Evolutionary conservation across 2,797 vertebrate genomes (phyloP).

Genomic region (Macropodus opercularis): DNA sequence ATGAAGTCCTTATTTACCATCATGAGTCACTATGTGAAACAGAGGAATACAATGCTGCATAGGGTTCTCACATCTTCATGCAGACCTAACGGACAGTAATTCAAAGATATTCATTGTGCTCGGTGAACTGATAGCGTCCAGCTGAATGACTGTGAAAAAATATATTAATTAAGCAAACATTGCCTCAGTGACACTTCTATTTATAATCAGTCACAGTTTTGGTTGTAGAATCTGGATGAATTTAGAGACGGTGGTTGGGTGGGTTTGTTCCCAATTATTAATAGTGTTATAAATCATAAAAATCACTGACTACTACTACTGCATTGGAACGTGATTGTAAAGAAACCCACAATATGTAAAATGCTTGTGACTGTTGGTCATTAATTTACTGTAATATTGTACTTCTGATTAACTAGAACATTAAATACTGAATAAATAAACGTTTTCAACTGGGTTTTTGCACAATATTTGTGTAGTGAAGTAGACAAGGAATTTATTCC

Average conservation of each 20-base stretch:
- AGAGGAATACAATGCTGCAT: constrained; percentile 4
- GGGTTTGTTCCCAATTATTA: constrained; percentile 3
- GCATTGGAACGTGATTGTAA: background rate
- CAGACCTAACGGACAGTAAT: too few species aligned
- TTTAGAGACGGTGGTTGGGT: rapidly evolving
- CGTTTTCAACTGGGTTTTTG: too few species aligned
- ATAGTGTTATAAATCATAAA: background rate
- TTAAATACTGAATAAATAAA: too few species aligned
- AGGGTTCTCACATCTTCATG: constrained; percentile 5
- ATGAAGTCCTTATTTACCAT: background rate
- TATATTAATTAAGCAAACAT: background rate
- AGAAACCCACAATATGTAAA: background rate
- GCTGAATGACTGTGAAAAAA: constrained; percentile 6
- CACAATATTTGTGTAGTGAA: too few species aligned
- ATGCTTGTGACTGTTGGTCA: background rate
- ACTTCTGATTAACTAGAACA: background rate
- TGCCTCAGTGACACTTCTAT: background rate
- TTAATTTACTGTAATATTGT: background rate
- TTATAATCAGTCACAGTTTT: background rate
- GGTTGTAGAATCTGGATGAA: background rate
- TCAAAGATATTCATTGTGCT: too few species aligned
- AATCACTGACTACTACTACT: too few species aligned
- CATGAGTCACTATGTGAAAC: constrained; percentile 9
- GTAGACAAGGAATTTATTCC: too few species aligned
- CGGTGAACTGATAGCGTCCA: too few species aligned